Percentiles rank a stretch among this genome's conserved stretches.
Conservation (phyloP, 53 echinoderm and acorn worm genomes). For the Apostichopus leukothele region DNA sequence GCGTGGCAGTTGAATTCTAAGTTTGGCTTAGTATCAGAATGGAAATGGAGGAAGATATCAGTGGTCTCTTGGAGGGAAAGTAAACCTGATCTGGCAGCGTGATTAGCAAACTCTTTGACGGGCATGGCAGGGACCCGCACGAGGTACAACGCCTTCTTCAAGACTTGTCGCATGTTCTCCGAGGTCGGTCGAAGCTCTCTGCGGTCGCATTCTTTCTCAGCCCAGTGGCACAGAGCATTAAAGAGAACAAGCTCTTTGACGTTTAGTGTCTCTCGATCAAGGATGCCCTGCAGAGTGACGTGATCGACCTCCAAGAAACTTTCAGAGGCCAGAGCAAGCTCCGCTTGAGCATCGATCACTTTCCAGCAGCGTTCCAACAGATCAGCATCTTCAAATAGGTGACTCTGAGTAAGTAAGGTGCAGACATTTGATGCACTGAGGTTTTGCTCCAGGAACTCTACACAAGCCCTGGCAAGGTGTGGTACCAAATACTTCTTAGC, state of each 20-base stretch:
- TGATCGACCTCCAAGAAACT: slow-evolving; percentile 94
- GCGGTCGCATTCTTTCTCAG: slow-evolving; percentile 83
- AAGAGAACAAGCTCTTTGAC: slow-evolving; percentile 94
- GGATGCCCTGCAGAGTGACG: slow-evolving; percentile 77
- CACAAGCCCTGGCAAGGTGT: slow-evolving; percentile 88
- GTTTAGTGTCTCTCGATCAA: slow-evolving; percentile 92
- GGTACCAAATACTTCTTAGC: slow-evolving; percentile 98
- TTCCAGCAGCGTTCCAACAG: slow-evolving; percentile 97
- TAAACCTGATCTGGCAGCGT: slow-evolving; percentile 76
- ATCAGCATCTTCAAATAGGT: slow-evolving; percentile 94
- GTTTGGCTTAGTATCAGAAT: slow-evolving; percentile 83
- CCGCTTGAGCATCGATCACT: slow-evolving; percentile 96
- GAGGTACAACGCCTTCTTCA: slow-evolving; percentile 81
- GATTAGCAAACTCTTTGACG: slow-evolving; percentile 88
- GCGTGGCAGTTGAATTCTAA: slow-evolving; percentile 73
- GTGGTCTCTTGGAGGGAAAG: slow-evolving; percentile 88
- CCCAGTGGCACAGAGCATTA: slow-evolving; percentile 86
- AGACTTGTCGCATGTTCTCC: slow-evolving; percentile 81
- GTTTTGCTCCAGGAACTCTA: slow-evolving; percentile 85
- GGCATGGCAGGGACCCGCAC: slow-evolving; percentile 93
- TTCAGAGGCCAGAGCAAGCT: slow-evolving; percentile 88
- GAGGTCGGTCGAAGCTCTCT: slow-evolving; percentile 68
- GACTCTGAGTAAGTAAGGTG: slow-evolving; percentile 86
- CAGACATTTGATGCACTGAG: slow-evolving; percentile 92
- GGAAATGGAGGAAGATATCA: slow-evolving; percentile 82